Evolutionary conservation across 2,113 vertebrate genomes (phyloP), one percentile per base, ranked within the genome.

Genomic region (Vireo altiloquus): DNA sequence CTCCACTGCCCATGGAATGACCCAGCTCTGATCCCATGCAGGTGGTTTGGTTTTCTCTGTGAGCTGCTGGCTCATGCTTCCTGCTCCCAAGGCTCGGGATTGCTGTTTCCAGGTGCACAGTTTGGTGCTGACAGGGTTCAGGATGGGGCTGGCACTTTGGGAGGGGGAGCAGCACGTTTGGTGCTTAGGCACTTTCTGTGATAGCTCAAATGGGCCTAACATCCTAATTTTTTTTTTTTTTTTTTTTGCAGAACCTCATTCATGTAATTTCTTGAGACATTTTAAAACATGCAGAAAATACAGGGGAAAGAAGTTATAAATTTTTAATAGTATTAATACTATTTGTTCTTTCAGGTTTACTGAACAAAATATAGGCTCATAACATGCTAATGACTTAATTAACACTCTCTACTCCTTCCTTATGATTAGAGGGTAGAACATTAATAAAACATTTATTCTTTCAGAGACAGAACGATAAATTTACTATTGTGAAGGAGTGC

Each of bases 1-100:
- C 23, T 18, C 35, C 0, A 0, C 65, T 22, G 75, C 4, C 2
- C 12, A 0, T 11, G 52, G 66, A 14, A 49, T 1, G 6, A 25
- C 25, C 27, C 6, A 8, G 81, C 64, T 65, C 59, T 6, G 2
- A 9, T n/a, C 30, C 54, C 46, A 15, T 1, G 1, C 7, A 1
- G 22, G 4, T 15, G 37, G 6, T 68, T 70, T 79, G 61, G 39
- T 63, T 90, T 79, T 7, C 64, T 22, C 72, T 22, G 27, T 0
- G 2, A 90, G 59, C 54, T 69, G 37, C 64, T 63, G 39, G 60
- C 20, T 82, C 18, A 0, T 35, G 12, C n/a, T 75, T 61, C 63
- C 70, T 44, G 76, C 76, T 86, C 44, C 66, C 53, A 35, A 16
- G n/a, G 57, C 66, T 59, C 78, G 1, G 4, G 33, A 33, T 10